Evolutionary conservation across 2,113 vertebrate genomes (phyloP).

Genomic region (Menidia beryllina): DNA sequence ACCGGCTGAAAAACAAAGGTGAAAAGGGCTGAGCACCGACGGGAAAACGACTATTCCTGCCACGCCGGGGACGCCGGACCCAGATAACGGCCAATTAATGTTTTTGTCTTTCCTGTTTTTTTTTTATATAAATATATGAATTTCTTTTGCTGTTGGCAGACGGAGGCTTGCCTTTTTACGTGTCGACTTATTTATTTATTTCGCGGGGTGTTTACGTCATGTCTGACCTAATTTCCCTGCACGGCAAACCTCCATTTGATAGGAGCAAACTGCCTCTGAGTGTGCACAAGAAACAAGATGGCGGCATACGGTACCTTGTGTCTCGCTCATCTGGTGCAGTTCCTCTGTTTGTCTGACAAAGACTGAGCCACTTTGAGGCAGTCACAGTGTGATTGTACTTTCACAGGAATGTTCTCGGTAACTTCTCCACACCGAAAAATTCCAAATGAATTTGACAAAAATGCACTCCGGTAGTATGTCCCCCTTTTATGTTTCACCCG

Average conservation of each 20-base stretch:
- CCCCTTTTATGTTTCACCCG: constrained; percentile 23
- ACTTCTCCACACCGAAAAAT: neutral
- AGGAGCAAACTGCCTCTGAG: constrained; percentile 16
- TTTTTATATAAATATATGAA: constrained; percentile 23
- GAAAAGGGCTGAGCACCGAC: neutral
- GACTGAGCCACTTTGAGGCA: neutral
- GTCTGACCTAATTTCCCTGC: constrained; percentile 68
- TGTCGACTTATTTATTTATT: neutral
- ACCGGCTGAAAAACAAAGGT: neutral
- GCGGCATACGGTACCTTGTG: constrained; percentile 73
- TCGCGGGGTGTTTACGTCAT: constrained; percentile 40
- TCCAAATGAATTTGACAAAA: constrained; percentile 6
- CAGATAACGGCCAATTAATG: constrained; percentile 26
- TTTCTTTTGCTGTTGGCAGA: neutral
- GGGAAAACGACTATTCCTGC: constrained; percentile 11
- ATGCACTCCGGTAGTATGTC: neutral
- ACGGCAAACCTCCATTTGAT: constrained; percentile 55
- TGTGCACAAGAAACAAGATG: constrained; percentile 69
- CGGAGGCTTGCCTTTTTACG: neutral
- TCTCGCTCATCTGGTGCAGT: constrained; percentile 15
- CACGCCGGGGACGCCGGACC: neutral
- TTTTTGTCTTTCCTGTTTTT: constrained; percentile 19
- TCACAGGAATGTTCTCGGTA: neutral
- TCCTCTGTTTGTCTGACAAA: constrained; percentile 27
- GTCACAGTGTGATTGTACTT: neutral